A percentile compares a stretch with the other conserved stretches of the same genome.
Evolutionary conservation across 2,888 invertebrate genomes (phyloP).

Genomic region (Noctua pronuba): DNA sequence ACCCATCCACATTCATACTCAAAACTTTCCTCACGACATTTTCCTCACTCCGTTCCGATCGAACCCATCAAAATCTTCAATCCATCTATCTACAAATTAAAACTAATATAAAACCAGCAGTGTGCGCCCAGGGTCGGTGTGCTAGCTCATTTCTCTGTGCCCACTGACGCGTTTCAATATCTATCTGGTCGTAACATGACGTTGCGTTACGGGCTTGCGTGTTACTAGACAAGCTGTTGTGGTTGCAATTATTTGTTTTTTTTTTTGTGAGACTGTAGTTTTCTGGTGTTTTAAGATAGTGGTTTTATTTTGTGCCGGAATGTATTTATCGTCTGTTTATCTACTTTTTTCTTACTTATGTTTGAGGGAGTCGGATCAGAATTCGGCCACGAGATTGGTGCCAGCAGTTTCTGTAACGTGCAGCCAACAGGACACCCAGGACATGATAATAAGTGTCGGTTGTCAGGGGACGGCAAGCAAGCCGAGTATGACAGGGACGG

Average conservation of each 20-base stretch:
- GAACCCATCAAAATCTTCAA: background rate
- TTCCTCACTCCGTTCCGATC: background rate
- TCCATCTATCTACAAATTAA: background rate
- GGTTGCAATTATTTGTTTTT: slow-evolving; percentile 18
- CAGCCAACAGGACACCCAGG: background rate
- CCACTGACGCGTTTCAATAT: slow-evolving; percentile 60
- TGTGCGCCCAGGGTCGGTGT: slow-evolving; percentile 58
- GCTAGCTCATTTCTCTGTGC: slow-evolving; percentile 63
- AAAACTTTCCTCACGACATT: no score
- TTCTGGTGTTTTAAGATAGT: background rate
- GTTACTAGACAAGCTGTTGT: slow-evolving; percentile 21
- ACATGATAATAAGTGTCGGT: background rate
- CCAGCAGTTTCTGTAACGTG: background rate
- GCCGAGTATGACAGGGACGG: background rate
- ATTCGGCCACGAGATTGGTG: background rate
- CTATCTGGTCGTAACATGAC: slow-evolving; percentile 29
- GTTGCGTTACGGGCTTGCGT: slow-evolving; percentile 55
- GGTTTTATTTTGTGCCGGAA: background rate
- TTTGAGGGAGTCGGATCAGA: background rate
- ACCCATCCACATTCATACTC: no score
- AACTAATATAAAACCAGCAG: slow-evolving; percentile 31
- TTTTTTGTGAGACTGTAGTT: slow-evolving; percentile 21
- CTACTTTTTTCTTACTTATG: background rate
- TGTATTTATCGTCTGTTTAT: background rate
- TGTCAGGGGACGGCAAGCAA: background rate